phyloP scores from a whole-genome alignment of 2,888 invertebrate species.

The Uropetala carovei region DNA sequence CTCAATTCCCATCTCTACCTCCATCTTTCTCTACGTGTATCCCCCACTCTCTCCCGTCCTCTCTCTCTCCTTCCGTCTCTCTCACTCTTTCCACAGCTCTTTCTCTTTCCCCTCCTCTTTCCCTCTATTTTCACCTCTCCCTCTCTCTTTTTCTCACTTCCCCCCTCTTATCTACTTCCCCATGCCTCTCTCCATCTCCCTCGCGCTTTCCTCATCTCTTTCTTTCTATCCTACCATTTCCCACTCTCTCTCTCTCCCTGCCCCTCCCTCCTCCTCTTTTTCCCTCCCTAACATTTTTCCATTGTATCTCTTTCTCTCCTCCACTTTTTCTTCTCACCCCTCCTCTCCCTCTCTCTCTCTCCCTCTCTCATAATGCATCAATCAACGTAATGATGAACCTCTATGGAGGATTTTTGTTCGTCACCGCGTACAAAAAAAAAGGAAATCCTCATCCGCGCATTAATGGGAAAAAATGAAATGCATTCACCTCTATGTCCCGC shows the following conservation, averaged over 20 bases:
- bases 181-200: background rate
- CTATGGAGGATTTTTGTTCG: too few relatives aligned
- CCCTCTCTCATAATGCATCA: background rate
- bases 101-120: background rate
- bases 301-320: background rate
- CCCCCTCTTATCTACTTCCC: background rate
- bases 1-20: too few relatives aligned
- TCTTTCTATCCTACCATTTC: background rate
- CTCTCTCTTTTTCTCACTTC: background rate
- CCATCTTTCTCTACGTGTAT: background rate
- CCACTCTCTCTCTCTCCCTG: background rate
- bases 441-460: too few relatives aligned
- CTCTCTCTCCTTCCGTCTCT: too few relatives aligned
- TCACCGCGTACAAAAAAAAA: too few relatives aligned
- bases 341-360: background rate
- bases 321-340: too few relatives aligned
- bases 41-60: background rate
- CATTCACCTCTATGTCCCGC: background rate
- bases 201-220: background rate
- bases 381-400: background rate
- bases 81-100: too few relatives aligned
- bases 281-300: background rate
- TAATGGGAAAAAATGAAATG: too few relatives aligned
- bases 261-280: background rate
- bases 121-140: background rate